A percentile compares a stretch with the other conserved stretches of the same genome.
These are phyloP conservation scores for Athalia cordata DNA, from an alignment of 2,888 invertebrate species.

Conservation along the genomic window DNA sequence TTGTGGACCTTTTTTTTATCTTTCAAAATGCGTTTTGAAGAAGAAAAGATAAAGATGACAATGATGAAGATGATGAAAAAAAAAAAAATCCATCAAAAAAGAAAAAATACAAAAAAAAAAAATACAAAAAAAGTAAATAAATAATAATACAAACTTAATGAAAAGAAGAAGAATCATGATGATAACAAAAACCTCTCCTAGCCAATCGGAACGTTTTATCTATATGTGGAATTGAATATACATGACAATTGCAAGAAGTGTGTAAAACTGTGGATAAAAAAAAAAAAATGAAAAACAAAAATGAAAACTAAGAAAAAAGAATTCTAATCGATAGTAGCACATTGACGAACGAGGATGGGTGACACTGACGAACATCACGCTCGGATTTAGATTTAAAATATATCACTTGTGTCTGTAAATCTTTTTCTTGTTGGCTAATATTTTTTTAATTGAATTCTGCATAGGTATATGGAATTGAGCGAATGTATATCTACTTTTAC, in stretches of 20 bases:
- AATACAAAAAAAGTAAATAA: not conserved
- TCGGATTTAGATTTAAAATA: not conserved
- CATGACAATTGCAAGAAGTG: conserved; percentile 35
- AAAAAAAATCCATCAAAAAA: not conserved
- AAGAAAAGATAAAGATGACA: not conserved
- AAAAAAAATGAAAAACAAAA: not conserved
- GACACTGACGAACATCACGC: conserved; percentile 36
- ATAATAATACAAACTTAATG: conserved; percentile 5
- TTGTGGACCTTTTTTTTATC: conserved; percentile 35
- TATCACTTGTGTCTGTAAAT: not conserved
- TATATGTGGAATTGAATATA: not conserved
- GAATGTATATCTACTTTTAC: too few species aligned
- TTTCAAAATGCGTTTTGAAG: not conserved
- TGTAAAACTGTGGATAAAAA: not conserved
- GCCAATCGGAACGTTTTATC: conserved; percentile 26
- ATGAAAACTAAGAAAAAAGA: too few species aligned
- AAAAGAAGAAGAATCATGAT: not conserved
- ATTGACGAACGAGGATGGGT: conserved; percentile 34
- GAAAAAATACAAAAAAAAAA: not conserved
- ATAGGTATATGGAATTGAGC: too few species aligned
- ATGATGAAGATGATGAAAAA: not conserved
- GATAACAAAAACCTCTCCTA: conserved; percentile 9
- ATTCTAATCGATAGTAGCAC: conserved; percentile 39
- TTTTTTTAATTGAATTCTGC: not conserved
- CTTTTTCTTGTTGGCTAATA: not conserved